Evolutionary conservation across 2,888 invertebrate genomes (phyloP).

Genomic region (Synergus laeviventris): DNA sequence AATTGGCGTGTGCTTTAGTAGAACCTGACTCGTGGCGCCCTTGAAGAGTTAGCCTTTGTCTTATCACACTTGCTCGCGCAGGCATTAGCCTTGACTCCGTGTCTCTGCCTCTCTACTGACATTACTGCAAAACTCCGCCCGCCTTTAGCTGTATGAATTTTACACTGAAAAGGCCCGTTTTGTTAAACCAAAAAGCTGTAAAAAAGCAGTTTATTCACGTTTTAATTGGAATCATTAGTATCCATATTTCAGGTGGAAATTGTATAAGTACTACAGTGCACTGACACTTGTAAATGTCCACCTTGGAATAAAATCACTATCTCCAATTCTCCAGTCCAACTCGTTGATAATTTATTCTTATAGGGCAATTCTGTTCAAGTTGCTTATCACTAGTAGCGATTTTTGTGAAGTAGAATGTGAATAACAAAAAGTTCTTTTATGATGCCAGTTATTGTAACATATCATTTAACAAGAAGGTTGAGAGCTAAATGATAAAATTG

Average conservation of each 20-base stretch:
- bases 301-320: no score
- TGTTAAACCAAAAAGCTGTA: neutral
- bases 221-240: no score
- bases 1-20: conserved; percentile 41
- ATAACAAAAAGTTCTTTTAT: neutral
- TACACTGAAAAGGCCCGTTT: conserved; percentile 7
- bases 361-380: no score
- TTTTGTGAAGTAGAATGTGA: no score
- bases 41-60: conserved; percentile 73
- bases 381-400: no score
- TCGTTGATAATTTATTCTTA: no score
- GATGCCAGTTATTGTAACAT: no score
- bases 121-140: conserved; percentile 68
- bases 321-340: no score
- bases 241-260: no score
- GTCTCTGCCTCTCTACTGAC: conserved; percentile 63
- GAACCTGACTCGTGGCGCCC: conserved; percentile 60
- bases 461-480: neutral
- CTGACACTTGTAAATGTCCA: no score
- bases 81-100: conserved; percentile 72
- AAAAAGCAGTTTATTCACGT: neutral
- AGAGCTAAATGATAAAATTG: conserved; percentile 1
- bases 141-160: conserved; percentile 29
- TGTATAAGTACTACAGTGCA: no score
- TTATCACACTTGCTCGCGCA: conserved; percentile 68